These are phyloP conservation scores for Hypocryptadius cinnamomeus DNA, from an alignment of 2,113 vertebrate genomes.

Conservation along the genomic window DNA sequence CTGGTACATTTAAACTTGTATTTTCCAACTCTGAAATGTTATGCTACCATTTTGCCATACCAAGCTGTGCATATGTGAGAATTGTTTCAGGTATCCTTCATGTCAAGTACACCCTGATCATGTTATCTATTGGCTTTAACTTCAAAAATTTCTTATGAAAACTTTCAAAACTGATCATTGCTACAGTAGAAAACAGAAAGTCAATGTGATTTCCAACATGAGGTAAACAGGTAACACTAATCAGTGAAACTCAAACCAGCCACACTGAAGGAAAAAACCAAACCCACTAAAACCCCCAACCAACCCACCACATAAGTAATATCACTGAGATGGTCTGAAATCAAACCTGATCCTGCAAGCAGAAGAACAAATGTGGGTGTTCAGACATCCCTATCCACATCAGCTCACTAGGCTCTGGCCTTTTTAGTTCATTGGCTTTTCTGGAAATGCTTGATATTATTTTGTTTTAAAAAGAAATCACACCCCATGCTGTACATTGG, in stretches of 20 bases:
- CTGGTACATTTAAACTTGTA: background rate
- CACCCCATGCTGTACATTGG: background rate
- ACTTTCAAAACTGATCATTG: background rate
- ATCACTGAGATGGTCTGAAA: background rate
- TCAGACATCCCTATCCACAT: background rate
- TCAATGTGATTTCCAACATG: background rate
- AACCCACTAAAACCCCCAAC: background rate
- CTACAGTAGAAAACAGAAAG: background rate
- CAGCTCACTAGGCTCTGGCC: background rate
- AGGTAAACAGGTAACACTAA: background rate
- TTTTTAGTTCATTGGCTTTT: background rate
- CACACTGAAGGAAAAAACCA: background rate
- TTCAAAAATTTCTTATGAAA: background rate
- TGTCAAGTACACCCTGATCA: background rate
- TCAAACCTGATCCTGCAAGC: background rate
- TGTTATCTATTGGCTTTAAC: background rate
- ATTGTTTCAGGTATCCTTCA: background rate
- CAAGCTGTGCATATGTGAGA: accelerated
- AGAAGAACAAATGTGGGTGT: background rate
- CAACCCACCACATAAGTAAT: background rate
- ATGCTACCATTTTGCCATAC: background rate
- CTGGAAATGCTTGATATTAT: background rate
- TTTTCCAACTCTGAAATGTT: background rate
- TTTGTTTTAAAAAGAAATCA: background rate
- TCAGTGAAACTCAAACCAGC: background rate